Conservation (phyloP, 2,113 vertebrate genomes). For the Etia nguti region DNA sequence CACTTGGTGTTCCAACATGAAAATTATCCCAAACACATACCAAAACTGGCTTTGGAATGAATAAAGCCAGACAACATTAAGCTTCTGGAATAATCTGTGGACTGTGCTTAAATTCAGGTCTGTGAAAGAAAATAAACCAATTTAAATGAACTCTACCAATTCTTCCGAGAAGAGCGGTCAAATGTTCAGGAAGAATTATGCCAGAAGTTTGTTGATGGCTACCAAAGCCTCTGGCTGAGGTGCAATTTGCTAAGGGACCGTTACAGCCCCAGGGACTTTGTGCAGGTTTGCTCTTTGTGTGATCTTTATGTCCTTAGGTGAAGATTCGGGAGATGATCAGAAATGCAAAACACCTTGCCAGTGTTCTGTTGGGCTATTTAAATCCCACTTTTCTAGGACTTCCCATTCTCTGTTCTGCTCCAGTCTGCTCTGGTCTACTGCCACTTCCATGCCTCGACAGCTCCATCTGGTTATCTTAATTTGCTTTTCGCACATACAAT, state of each 20-base stretch:
- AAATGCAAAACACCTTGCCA: not conserved
- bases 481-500: not conserved
- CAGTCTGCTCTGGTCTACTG: not conserved
- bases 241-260: not conserved
- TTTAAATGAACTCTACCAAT: not conserved
- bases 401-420: not conserved
- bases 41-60: not conserved
- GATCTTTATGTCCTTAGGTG: not conserved
- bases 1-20: not conserved
- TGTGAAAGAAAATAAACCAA: not conserved
- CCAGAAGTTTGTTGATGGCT: not conserved
- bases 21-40: not conserved
- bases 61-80: not conserved
- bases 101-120: not conserved
- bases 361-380: not conserved
- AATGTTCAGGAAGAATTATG: not conserved
- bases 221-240: not conserved
- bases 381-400: not conserved
- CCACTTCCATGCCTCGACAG: not conserved
- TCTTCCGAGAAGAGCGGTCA: not conserved
- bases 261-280: not conserved
- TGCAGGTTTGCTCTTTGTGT: not conserved
- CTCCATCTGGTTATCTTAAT: not conserved
- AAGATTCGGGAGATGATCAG: not conserved
- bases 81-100: not conserved